Percentiles rank a stretch among this genome's conserved stretches.
These are phyloP conservation scores for Drosophila pegasa DNA, from an alignment of 2,888 invertebrate genomes.

Conservation along the genomic window DNA sequence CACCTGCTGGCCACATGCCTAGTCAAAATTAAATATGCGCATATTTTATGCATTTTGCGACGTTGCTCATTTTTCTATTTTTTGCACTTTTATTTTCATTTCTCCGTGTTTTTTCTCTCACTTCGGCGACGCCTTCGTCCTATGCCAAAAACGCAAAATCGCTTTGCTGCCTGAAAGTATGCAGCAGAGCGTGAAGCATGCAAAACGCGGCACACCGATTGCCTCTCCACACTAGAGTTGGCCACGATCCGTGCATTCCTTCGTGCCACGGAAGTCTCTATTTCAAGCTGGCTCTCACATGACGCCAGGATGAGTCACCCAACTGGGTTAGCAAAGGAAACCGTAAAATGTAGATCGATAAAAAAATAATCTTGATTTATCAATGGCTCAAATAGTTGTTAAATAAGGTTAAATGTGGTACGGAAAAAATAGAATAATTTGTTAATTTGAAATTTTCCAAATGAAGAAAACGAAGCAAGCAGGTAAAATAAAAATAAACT, in stretches of 20 bases:
- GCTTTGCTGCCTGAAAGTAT: conserved; percentile 78
- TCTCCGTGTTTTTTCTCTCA: conserved; percentile 23
- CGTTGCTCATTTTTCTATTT: conserved; percentile 65
- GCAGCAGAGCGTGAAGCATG: conserved; percentile 74
- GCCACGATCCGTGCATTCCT: conserved; percentile 29
- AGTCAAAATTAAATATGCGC: conserved; percentile 78
- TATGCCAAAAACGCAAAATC: conserved; percentile 74
- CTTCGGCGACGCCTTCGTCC: conserved; percentile 48
- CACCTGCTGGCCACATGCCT: conserved; percentile 67
- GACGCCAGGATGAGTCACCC: not conserved
- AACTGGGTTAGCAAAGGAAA: not conserved
- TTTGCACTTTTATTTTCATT: conserved; percentile 26
- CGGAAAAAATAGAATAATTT: too few relatives aligned
- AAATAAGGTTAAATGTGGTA: too few relatives aligned
- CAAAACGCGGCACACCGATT: conserved; percentile 68
- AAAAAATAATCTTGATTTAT: too few relatives aligned
- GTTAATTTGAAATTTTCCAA: too few relatives aligned
- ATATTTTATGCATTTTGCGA: conserved; percentile 77
- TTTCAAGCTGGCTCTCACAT: not conserved
- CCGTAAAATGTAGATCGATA: too few relatives aligned
- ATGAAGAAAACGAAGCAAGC: too few relatives aligned
- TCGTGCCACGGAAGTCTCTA: conserved; percentile 22
- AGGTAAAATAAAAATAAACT: too few relatives aligned
- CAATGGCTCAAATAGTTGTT: too few relatives aligned
- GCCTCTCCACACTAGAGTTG: conserved; percentile 40